Percentiles rank a stretch among this genome's conserved stretches.
phyloP scores from a whole-genome alignment of 2,888 invertebrate species.

The Frankliniella intonsa region DNA sequence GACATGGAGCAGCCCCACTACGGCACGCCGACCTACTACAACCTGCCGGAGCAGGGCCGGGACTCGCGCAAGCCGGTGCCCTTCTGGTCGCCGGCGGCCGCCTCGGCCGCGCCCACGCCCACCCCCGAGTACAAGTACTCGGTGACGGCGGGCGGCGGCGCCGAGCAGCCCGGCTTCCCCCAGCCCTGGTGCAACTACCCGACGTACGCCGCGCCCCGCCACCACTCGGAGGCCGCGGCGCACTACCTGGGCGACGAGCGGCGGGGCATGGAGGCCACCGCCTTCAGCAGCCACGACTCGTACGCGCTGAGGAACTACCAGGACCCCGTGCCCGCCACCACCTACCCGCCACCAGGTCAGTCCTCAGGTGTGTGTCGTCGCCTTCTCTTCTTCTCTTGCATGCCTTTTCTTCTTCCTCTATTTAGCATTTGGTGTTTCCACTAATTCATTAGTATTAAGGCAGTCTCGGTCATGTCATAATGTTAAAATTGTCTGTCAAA shows the following conservation, averaged over 20 bases:
- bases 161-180: constrained; percentile 19
- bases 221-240: neutral
- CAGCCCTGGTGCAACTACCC: constrained; percentile 18
- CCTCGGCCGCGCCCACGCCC: constrained; percentile 7
- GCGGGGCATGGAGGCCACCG: constrained; percentile 8
- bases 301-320: constrained; percentile 14
- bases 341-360: constrained; percentile 19
- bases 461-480: too few species aligned
- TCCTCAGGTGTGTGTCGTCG: neutral
- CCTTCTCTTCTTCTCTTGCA: neutral
- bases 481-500: too few species aligned
- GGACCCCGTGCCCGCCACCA: constrained; percentile 14
- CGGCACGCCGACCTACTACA: constrained; percentile 16
- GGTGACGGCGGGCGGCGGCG: constrained; percentile 2
- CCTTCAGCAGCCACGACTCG: constrained; percentile 8
- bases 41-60: constrained; percentile 19
- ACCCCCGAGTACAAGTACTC: constrained; percentile 22
- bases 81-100: constrained; percentile 19
- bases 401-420: neutral
- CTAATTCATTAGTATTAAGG: too few species aligned
- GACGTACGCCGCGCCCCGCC: constrained; percentile 1
- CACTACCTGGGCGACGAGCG: constrained; percentile 18
- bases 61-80: neutral
- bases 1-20: constrained; percentile 18
- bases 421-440: too few species aligned